Evolutionary conservation across 2,888 invertebrate species (phyloP).

Genomic region (Lepidocyrtoides sp.): DNA sequence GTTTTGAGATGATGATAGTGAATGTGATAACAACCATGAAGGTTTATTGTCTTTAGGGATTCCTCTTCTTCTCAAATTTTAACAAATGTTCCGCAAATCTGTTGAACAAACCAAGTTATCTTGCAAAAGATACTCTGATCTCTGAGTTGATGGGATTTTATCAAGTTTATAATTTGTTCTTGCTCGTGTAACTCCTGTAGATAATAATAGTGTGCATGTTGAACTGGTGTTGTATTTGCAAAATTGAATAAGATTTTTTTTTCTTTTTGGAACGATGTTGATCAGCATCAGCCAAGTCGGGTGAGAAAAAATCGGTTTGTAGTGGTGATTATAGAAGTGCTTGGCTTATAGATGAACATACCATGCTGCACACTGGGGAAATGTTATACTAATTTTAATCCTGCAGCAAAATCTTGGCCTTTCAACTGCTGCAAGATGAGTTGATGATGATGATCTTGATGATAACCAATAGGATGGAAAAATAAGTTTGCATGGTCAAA

Average conservation of each 20-base stretch:
- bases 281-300: background rate
- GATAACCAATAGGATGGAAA: background rate
- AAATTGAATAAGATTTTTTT: background rate
- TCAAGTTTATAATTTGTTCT: conserved; percentile 68
- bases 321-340: background rate
- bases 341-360: no score
- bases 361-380: background rate
- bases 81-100: conserved; percentile 40
- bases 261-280: background rate
- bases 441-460: conserved; percentile 10
- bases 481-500: background rate
- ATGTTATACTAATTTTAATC: background rate
- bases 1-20: background rate
- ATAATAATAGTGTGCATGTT: background rate
- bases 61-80: background rate
- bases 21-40: background rate
- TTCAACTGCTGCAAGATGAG: background rate
- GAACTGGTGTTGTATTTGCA: conserved; percentile 34
- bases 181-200: background rate
- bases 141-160: conserved; percentile 60
- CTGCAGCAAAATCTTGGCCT: background rate
- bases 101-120: conserved; percentile 61
- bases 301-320: conserved; percentile 16
- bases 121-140: no score
- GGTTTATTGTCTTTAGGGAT: background rate